A percentile compares a stretch with the other conserved stretches of the same genome.
phyloP scores from a whole-genome alignment of 2,888 invertebrate genomes.

The Heterodera filipjevi region DNA sequence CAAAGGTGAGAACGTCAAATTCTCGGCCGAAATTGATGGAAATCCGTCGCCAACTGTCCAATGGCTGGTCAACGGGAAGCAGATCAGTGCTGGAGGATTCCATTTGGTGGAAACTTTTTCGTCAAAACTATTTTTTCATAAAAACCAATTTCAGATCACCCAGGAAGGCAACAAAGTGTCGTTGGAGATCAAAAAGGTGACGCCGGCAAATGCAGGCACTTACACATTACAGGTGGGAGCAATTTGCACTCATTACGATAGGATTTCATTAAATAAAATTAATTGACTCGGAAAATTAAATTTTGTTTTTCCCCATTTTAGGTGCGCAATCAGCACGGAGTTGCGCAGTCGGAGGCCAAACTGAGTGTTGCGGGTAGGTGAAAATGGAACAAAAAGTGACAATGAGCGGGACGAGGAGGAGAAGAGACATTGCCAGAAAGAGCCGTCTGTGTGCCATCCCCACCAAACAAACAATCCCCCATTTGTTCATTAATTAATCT shows the following conservation, averaged over 20 bases:
- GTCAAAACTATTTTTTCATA: conserved; percentile 10
- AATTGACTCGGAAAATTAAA: not conserved
- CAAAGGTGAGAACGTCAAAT: conserved; percentile 54
- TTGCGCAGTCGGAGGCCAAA: conserved; percentile 60
- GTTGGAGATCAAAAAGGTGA: conserved; percentile 58
- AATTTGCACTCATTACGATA: not conserved
- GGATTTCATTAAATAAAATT: not conserved
- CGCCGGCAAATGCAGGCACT: conserved; percentile 56
- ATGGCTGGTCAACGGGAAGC: conserved; percentile 62
- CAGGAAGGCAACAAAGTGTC: conserved; percentile 55
- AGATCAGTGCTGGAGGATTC: conserved; percentile 37
- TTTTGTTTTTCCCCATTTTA: conserved; percentile 35
- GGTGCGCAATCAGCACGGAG: conserved; percentile 59
- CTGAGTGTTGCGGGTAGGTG: conserved; percentile 58
- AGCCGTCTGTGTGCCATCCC: not conserved
- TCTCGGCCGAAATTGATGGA: conserved; percentile 59
- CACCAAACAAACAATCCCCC: conserved; percentile 1
- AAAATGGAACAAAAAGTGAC: not conserved
- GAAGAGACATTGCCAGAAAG: not conserved
- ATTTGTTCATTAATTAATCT: not conserved
- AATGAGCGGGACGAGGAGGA: not conserved
- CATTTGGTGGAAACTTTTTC: conserved; percentile 23
- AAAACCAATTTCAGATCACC: conserved; percentile 51
- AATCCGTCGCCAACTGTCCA: conserved; percentile 59
- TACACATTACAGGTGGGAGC: conserved; percentile 43